Evolutionary conservation across 2,888 invertebrate species (phyloP), one percentile per base, ranked within the genome.

Genomic region (Iphiclides podalirius): DNA sequence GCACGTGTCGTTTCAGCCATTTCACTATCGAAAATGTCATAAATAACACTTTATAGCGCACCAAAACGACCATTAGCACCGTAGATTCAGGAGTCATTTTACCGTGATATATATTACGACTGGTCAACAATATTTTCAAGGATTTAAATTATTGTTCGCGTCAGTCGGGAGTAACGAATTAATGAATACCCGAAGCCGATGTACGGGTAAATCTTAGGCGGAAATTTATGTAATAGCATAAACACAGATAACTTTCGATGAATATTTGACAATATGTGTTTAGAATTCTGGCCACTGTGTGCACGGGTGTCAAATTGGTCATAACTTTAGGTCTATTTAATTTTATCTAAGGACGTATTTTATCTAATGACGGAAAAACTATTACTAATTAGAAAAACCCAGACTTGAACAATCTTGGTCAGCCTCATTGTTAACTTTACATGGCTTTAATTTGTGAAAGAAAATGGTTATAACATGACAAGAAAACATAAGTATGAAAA

Each of bases 1-100:
- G 76, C 82, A 82, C 83, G 79, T 80, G 82, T 76, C 70, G 46
- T 53, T 52, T 45, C 59, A 55, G 52, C 53, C 47, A 47, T 59
- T 61, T 55, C 58, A 52, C 51, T 54, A 53, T 61, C 51, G 51
- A 66, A 67, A 78, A 75, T 67, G 70, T 66, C 68, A 55, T 64
- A 75, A 66, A 66, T 60, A 63, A 59, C 61, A 23, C 39, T 44
- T 55, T 38, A 17, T 41, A 38, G 1, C 55, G 59, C 13, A 31
- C 60, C 2, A 66, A 60, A 58, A 54, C 55, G 23, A 50, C 55
- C 60, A 43, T 31, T 64, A 61, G 50, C 38, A 1, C 6, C n/a
- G 9, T 14, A 15, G 13, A 1, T 8, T 33, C 44, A 58, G 55
- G 39, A 49, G 47, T 15, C 28, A 58, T 55, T 58, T 66, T 59